Conservation (phyloP, 2,888 invertebrate species). For the Cephus pygmeus region DNA sequence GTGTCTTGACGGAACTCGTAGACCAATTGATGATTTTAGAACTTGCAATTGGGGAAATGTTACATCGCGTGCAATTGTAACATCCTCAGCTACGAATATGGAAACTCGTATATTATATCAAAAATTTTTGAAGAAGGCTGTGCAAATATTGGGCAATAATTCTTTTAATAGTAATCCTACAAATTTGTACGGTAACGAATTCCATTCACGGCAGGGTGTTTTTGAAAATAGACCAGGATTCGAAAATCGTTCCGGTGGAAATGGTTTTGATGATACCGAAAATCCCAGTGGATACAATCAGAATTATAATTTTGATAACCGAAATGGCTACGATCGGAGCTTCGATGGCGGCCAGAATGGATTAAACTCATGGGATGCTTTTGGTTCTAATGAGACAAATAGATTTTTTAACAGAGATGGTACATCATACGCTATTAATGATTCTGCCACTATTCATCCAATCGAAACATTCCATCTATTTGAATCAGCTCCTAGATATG, state of each 20-base stretch:
- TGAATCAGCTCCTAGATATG: slow-evolving; percentile 77
- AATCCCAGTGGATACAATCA: slow-evolving; percentile 25
- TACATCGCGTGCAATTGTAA: slow-evolving; percentile 86
- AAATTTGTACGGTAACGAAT: slow-evolving; percentile 37
- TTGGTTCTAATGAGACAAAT: slow-evolving; percentile 23
- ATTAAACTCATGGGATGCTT: slow-evolving; percentile 29
- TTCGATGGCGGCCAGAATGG: slow-evolving; percentile 26
- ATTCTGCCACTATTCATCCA: slow-evolving; percentile 60
- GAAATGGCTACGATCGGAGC: slow-evolving; percentile 22
- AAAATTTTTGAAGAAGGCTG: slow-evolving; percentile 73
- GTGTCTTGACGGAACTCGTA: slow-evolving; percentile 82
- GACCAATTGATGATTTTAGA: slow-evolving; percentile 75
- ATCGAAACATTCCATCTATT: slow-evolving; percentile 80
- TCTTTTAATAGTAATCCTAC: slow-evolving; percentile 26
- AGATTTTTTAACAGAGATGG: background rate
- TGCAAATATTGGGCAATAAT: slow-evolving; percentile 50
- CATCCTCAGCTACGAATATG: slow-evolving; percentile 80
- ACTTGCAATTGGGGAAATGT: slow-evolving; percentile 88
- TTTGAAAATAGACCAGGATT: slow-evolving; percentile 36
- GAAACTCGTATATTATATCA: slow-evolving; percentile 73
- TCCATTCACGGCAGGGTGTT: slow-evolving; percentile 28
- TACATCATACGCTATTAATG: slow-evolving; percentile 20
- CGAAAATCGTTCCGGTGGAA: slow-evolving; percentile 28
- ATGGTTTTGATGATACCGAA: slow-evolving; percentile 29
- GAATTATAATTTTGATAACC: slow-evolving; percentile 14